phyloP scores from a whole-genome alignment of 2,113 vertebrate species.

The Campylomormyrus numenius region DNA sequence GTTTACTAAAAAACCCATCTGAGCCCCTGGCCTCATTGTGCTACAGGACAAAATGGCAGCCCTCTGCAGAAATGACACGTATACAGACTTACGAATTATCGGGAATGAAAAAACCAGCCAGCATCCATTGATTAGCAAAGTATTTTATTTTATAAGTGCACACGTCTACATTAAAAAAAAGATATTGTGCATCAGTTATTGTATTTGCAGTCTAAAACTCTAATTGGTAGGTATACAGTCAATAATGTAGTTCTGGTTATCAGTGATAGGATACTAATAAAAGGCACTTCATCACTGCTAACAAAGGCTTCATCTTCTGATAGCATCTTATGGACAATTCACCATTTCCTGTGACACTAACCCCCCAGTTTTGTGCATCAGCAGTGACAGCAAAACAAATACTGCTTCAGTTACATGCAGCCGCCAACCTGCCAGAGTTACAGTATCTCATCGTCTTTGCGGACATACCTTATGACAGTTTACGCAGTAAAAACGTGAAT shows the following conservation, averaged over 20 bases:
- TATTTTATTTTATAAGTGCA: constrained; percentile 65
- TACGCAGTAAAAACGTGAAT: background rate
- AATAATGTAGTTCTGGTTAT: background rate
- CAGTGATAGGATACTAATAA: background rate
- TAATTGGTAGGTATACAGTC: background rate
- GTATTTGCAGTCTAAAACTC: constrained; percentile 29
- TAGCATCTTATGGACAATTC: background rate
- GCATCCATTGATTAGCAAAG: constrained; percentile 52
- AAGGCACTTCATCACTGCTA: background rate
- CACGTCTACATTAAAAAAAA: constrained; percentile 66
- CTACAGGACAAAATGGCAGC: constrained; percentile 18
- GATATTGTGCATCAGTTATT: constrained; percentile 27
- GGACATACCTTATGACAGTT: background rate
- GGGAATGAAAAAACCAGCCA: constrained; percentile 45
- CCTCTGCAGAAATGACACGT: constrained; percentile 1
- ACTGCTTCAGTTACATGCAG: background rate
- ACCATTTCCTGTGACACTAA: background rate
- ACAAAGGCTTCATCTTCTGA: background rate
- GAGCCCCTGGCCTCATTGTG: constrained; percentile 36
- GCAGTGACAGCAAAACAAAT: background rate
- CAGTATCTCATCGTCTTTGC: background rate
- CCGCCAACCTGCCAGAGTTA: background rate
- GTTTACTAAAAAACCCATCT: background rate
- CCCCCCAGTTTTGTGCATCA: background rate
- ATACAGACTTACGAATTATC: constrained; percentile 19